Evolutionary conservation across 2,113 vertebrate genomes (phyloP).

Genomic region (Suncus etruscus): DNA sequence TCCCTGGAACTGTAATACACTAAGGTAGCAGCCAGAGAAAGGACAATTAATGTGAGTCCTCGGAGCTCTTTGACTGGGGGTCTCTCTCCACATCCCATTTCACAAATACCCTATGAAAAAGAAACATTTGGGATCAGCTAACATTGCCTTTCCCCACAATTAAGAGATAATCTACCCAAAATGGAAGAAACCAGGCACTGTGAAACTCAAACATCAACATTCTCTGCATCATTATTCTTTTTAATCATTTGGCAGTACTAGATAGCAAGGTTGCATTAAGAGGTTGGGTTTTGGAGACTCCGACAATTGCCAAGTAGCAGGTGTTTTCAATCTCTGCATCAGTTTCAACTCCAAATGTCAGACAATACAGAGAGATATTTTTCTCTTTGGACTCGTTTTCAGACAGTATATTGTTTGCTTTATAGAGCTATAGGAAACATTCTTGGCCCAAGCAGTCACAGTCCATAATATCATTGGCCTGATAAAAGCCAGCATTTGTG

Average conservation of each 20-base stretch:
- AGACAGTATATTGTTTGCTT: conserved; percentile 38
- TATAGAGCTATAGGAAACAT: conserved; percentile 8
- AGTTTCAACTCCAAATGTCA: conserved; percentile 18
- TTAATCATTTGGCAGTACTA: too few species aligned
- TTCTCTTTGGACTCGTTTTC: conserved; percentile 26
- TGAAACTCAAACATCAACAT: not conserved
- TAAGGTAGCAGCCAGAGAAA: not conserved
- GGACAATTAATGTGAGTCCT: not conserved
- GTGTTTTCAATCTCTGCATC: conserved; percentile 25
- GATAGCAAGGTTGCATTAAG: not conserved
- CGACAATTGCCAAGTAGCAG: conserved; percentile 45
- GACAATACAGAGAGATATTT: not conserved
- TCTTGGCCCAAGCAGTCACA: conserved; percentile 9
- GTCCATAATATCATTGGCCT: not conserved
- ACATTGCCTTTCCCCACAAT: not conserved
- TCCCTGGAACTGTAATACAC: not conserved
- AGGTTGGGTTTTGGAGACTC: conserved; percentile 3
- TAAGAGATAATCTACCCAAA: not conserved
- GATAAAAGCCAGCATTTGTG: not conserved
- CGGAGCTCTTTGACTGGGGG: not conserved
- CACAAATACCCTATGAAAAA: not conserved
- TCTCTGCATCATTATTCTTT: not conserved
- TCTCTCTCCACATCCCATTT: not conserved
- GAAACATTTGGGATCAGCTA: not conserved
- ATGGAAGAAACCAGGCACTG: not conserved